Conservation (phyloP, 1,140 invertebrate species). For the Harpegnathos saltator region DNA sequence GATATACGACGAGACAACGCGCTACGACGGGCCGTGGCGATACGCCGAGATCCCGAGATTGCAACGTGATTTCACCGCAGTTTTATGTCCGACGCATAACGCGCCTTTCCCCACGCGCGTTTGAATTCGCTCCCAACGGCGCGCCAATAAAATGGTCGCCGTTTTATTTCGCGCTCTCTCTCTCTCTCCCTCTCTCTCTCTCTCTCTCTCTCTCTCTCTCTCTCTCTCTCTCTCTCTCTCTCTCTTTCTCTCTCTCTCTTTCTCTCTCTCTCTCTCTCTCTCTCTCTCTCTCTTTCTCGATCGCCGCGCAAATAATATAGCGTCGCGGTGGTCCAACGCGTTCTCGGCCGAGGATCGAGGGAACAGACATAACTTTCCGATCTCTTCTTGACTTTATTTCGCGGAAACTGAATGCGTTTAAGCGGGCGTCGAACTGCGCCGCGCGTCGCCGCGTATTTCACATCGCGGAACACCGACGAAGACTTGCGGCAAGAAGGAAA, state of each 20-base stretch:
- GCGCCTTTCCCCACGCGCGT: background rate
- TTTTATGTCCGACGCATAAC: background rate
- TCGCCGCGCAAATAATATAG: too few relatives aligned
- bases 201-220: too few relatives aligned
- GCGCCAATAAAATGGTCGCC: conserved; percentile 19
- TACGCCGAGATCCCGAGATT: background rate
- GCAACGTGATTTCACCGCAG: conserved; percentile 29
- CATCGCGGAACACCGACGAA: background rate
- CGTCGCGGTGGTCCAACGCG: background rate
- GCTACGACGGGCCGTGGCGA: background rate
- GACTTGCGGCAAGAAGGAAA: conserved; percentile 35
- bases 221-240: too few relatives aligned
- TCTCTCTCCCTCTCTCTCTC: too few relatives aligned
- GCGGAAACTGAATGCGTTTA: conserved; percentile 7
- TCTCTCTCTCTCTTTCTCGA: too few relatives aligned
- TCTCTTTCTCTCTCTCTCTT: too few relatives aligned
- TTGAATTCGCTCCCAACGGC: background rate
- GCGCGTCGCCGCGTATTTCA: background rate
- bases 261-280: too few relatives aligned
- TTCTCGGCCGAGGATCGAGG: too few relatives aligned
- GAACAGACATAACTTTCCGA: background rate
- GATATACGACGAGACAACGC: background rate
- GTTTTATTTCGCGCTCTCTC: background rate
- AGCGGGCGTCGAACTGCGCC: conserved; percentile 27
- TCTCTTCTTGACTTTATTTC: background rate